These are phyloP conservation scores for Tanypteryx hageni DNA, from an alignment of 2,888 invertebrate species.

Conservation along the genomic window DNA sequence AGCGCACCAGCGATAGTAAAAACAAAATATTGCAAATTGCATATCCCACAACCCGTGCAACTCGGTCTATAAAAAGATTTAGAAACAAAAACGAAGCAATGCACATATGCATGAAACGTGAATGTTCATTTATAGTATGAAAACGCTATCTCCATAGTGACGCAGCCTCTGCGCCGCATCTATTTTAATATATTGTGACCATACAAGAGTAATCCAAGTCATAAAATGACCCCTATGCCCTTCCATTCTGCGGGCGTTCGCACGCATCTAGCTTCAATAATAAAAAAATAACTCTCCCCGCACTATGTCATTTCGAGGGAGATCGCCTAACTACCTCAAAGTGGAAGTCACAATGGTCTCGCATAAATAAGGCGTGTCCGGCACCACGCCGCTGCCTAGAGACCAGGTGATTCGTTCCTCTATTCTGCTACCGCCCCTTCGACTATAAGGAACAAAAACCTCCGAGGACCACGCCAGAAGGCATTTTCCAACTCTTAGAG, in stretches of 20 bases:
- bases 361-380: neutral
- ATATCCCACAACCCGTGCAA: neutral
- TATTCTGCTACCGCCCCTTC: neutral
- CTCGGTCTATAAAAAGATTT: too few species aligned
- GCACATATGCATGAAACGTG: too few species aligned
- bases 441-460: conserved; percentile 38
- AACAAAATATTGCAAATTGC: neutral
- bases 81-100: too few species aligned
- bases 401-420: neutral
- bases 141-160: too few species aligned
- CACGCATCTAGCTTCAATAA: neutral
- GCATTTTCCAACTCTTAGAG: conserved; percentile 20
- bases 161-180: too few species aligned
- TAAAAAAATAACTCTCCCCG: neutral
- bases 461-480: conserved; percentile 14
- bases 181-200: too few species aligned
- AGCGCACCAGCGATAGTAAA: neutral
- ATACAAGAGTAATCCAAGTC: too few species aligned
- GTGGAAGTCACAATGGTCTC: neutral
- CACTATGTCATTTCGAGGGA: neutral
- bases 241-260: neutral
- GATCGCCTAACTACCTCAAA: neutral
- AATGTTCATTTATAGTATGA: too few species aligned
- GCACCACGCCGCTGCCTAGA: neutral
- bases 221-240: too few species aligned